Percentiles rank a stretch among this genome's conserved stretches.
Conservation (phyloP, 2,888 invertebrate species). For the Ochropleura leucogaster region DNA sequence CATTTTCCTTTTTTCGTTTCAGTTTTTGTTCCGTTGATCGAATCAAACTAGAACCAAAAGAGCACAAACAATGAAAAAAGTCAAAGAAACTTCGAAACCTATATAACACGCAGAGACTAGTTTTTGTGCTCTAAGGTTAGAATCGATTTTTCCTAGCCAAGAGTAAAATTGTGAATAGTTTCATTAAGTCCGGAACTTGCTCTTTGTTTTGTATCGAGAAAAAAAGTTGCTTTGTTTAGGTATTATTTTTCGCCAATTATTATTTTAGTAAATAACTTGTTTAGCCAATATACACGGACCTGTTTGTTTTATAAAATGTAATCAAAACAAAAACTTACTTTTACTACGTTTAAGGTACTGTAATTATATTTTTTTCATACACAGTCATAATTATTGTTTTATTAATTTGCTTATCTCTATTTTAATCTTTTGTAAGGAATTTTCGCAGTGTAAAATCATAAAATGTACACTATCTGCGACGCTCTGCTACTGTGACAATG, state of each 20-base stretch:
- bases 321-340: neutral
- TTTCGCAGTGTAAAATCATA: conserved; percentile 7
- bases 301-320: neutral
- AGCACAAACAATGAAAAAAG: conserved; percentile 25
- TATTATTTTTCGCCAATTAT: neutral
- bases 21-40: conserved; percentile 28
- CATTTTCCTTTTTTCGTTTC: conserved; percentile 21
- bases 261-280: neutral
- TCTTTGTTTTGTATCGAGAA: conserved; percentile 3
- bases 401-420: neutral
- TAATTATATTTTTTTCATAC: neutral
- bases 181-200: conserved; percentile 1
- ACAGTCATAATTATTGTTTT: neutral
- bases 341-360: neutral
- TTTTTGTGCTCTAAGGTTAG: neutral
- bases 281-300: neutral
- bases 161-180: conserved; percentile 3
- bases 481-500: conserved; percentile 16
- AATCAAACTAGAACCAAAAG: conserved; percentile 18
- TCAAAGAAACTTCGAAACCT: conserved; percentile 29
- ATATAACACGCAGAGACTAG: conserved; percentile 21
- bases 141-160: conserved; percentile 2
- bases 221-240: neutral
- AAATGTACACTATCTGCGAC: conserved; percentile 26
- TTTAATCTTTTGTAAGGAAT: conserved; percentile 6